Evolutionary conservation across 2,797 vertebrate species (phyloP).

Genomic region (Pseudochirops cupreus): DNA sequence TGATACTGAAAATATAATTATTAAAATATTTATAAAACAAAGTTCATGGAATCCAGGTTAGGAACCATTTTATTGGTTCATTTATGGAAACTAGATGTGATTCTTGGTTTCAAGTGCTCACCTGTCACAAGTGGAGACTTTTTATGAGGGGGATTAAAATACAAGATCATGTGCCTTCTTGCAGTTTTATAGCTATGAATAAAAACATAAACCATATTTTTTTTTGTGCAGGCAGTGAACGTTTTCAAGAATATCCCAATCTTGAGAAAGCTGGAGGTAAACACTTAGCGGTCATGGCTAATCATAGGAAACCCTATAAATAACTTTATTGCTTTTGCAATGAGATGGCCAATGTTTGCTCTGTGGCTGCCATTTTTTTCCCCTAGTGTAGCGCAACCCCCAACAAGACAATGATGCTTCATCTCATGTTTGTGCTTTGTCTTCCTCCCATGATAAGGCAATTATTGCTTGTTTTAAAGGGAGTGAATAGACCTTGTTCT

Average conservation of each 20-base stretch:
- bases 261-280: conserved; percentile 83
- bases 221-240: conserved; percentile 75
- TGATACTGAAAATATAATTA: not conserved
- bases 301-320: conserved; percentile 60
- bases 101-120: not conserved
- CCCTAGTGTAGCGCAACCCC: conserved; percentile 74
- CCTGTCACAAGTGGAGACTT: not conserved
- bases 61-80: not conserved
- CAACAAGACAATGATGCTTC: conserved; percentile 65
- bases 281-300: conserved; percentile 70
- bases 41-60: not conserved
- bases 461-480: conserved; percentile 52
- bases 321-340: conserved; percentile 76
- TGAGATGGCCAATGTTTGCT: conserved; percentile 79
- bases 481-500: conserved; percentile 29
- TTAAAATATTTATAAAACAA: not conserved
- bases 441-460: not conserved
- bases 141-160: not conserved
- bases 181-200: conserved; percentile 35
- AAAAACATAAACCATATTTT: conserved; percentile 62
- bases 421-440: not conserved
- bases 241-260: conserved; percentile 76
- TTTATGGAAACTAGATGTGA: not conserved
- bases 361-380: conserved; percentile 79
- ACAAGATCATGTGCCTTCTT: not conserved